phyloP scores from a whole-genome alignment of 2,797 vertebrate genomes.

The Peromyscus eremicus region DNA sequence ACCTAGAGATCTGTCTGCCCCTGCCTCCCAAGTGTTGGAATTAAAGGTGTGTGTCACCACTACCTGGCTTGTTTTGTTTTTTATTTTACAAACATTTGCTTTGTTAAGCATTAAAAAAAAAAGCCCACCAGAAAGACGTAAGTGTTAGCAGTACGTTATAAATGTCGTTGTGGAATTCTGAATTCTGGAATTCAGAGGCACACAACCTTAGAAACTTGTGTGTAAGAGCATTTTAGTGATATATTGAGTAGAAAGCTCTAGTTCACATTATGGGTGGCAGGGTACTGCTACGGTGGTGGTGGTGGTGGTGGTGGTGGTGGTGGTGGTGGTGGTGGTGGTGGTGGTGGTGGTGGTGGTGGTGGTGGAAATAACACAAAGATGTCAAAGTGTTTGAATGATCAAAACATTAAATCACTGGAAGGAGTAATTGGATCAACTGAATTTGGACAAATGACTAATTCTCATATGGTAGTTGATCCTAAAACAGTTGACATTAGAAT shows the following conservation, averaged over 20 bases:
- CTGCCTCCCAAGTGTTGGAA: not conserved
- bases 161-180: not conserved
- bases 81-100: not conserved
- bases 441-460: not conserved
- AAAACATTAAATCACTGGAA: not conserved
- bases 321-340: too few relatives aligned
- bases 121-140: not conserved
- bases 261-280: not conserved
- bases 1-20: not conserved
- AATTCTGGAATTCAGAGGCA: not conserved
- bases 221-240: constrained; percentile 14
- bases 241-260: not conserved
- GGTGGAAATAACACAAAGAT: not conserved
- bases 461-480: not conserved
- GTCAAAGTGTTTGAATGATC: constrained; percentile 5
- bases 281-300: not conserved
- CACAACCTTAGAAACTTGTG: not conserved
- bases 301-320: too few relatives aligned
- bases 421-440: not conserved
- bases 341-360: too few relatives aligned
- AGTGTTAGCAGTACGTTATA: not conserved
- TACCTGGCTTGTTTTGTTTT: not conserved
- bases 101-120: not conserved
- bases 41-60: not conserved
- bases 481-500: constrained; percentile 27